Conservation (phyloP, 2,797 vertebrate species). For the Sibirionetta formosa region DNA sequence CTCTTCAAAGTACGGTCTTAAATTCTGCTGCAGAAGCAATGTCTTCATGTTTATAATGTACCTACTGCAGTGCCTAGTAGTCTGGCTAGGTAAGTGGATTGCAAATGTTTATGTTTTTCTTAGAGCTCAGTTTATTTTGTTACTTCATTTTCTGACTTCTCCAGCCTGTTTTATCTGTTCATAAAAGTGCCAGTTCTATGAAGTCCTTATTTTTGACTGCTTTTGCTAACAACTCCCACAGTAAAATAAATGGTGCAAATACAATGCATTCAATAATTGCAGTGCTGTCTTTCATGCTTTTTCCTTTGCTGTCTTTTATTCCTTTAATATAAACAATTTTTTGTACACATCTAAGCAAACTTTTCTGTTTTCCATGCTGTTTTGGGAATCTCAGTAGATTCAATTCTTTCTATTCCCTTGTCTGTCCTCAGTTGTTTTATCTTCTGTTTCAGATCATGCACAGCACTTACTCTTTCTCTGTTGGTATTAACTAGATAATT, state of each 20-base stretch:
- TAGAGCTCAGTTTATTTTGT: neutral
- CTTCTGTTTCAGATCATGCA: neutral
- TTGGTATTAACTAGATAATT: neutral
- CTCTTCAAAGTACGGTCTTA: neutral
- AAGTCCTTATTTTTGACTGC: neutral
- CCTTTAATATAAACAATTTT: neutral
- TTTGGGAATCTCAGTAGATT: neutral
- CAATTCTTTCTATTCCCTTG: neutral
- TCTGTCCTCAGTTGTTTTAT: neutral
- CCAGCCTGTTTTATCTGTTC: neutral
- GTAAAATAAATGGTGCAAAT: neutral
- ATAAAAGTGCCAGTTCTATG: neutral
- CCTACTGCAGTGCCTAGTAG: neutral
- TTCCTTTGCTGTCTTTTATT: neutral
- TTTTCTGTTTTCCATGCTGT: neutral
- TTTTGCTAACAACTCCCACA: neutral
- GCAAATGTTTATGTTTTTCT: neutral
- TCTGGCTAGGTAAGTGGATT: neutral
- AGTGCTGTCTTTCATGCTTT: neutral
- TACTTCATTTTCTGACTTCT: neutral
- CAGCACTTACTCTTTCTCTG: neutral
- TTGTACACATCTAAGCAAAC: neutral
- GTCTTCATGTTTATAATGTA: neutral
- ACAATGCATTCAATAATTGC: neutral
- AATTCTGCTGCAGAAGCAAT: neutral